Evolutionary conservation across 1,140 invertebrate species (phyloP).

Genomic region (Oppia nitens): DNA sequence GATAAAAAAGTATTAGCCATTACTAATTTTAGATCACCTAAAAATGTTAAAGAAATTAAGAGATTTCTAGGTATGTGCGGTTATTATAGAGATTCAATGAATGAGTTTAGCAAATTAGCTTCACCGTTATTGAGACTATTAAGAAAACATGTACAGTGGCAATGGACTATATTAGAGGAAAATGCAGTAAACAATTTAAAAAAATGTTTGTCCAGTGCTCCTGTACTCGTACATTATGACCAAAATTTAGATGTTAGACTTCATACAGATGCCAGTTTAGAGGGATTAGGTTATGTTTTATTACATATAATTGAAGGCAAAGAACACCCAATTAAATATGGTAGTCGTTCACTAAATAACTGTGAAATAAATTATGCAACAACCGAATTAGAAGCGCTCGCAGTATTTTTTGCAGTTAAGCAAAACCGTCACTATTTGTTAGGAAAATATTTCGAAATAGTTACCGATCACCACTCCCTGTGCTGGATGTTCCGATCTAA

Average conservation of each 20-base stretch:
- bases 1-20: background rate
- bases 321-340: conserved; percentile 31
- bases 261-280: conserved; percentile 12
- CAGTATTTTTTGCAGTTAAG: conserved; percentile 32
- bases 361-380: conserved; percentile 35
- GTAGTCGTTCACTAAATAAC: conserved; percentile 27
- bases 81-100: conserved; percentile 26
- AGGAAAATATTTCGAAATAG: conserved; percentile 28
- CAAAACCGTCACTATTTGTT: conserved; percentile 36
- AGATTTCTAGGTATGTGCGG: conserved; percentile 24
- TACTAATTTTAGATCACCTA: conserved; percentile 19
- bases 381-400: conserved; percentile 36
- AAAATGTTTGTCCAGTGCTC: conserved; percentile 17
- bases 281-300: conserved; percentile 30
- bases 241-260: background rate
- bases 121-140: conserved; percentile 26
- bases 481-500: background rate
- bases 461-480: conserved; percentile 34
- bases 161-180: conserved; percentile 24
- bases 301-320: conserved; percentile 28
- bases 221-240: conserved; percentile 22
- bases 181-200: conserved; percentile 28
- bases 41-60: conserved; percentile 19
- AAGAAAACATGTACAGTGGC: conserved; percentile 27
- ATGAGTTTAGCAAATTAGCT: conserved; percentile 23